Percentiles rank a stretch among this genome's conserved stretches.
Evolutionary conservation across 2,113 vertebrate species (phyloP).

Genomic region (Saguinus imperator): DNA sequence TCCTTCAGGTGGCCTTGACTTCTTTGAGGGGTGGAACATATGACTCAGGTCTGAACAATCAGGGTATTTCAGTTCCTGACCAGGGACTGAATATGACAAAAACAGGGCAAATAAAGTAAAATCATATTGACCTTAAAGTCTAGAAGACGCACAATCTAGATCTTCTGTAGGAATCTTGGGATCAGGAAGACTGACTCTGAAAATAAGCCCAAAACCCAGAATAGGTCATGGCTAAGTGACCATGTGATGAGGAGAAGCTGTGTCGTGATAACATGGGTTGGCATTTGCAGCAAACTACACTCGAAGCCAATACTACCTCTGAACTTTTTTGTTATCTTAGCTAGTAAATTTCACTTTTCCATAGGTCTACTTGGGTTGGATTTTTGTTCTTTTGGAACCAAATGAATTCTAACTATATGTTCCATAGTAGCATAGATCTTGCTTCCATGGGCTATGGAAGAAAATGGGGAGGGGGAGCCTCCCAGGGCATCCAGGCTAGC

Average conservation of each 20-base stretch:
- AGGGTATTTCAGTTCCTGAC: neutral
- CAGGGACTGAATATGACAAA: neutral
- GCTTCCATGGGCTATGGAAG: neutral
- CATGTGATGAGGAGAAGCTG: neutral
- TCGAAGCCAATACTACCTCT: neutral
- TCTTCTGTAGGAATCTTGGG: constrained; percentile 8
- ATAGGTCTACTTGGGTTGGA: neutral
- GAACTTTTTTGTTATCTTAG: constrained; percentile 13
- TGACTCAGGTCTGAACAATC: neutral
- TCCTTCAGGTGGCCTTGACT: neutral
- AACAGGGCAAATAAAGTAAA: neutral
- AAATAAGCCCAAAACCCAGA: constrained; percentile 14
- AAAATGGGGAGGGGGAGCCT: neutral
- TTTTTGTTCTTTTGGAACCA: constrained; percentile 21
- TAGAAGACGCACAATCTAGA: neutral
- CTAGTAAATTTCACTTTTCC: neutral
- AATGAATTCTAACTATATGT: neutral
- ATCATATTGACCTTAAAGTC: constrained; percentile 6
- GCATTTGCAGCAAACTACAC: neutral
- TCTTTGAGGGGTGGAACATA: neutral
- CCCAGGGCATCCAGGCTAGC: neutral
- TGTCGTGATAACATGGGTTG: neutral
- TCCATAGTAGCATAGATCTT: neutral
- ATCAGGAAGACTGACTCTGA: constrained; percentile 22
- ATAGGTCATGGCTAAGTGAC: neutral